These are phyloP conservation scores for Venturia canescens DNA, from an alignment of 1,140 invertebrate species.

Conservation along the genomic window DNA sequence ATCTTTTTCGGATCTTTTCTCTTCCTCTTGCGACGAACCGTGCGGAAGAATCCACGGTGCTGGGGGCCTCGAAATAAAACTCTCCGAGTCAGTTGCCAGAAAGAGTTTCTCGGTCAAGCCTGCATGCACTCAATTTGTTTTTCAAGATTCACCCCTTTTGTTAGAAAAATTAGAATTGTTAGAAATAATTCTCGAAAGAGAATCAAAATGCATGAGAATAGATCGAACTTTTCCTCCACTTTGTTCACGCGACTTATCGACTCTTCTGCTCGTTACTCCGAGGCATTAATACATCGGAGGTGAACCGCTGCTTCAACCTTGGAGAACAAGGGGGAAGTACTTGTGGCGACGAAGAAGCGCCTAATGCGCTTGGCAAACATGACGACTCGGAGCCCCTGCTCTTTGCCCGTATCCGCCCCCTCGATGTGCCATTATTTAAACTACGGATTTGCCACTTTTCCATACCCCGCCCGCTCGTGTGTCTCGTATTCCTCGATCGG, in stretches of 20 bases:
- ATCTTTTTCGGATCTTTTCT: background rate
- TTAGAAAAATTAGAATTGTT: too few species aligned
- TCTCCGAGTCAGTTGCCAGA: too few species aligned
- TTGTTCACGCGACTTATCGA: background rate
- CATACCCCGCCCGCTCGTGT: background rate
- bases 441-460: slow-evolving; percentile 60
- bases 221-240: background rate
- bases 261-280: background rate
- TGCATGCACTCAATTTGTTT: too few species aligned
- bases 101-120: too few species aligned
- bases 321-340: slow-evolving; percentile 30
- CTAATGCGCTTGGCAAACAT: slow-evolving; percentile 74
- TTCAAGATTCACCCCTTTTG: too few species aligned
- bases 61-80: background rate
- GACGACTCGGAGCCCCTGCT: slow-evolving; percentile 50
- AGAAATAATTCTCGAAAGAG: too few species aligned
- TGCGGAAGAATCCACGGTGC: background rate
- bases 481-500: background rate
- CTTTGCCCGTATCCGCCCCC: slow-evolving; percentile 12
- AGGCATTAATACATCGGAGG: background rate
- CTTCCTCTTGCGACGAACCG: background rate
- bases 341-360: slow-evolving; percentile 35
- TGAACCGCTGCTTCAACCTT: slow-evolving; percentile 27
- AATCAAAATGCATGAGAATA: too few species aligned
- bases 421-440: slow-evolving; percentile 69